Evolutionary conservation across 1,140 invertebrate genomes (phyloP), one percentile per base, ranked within the genome.

Genomic region (Melipona quadrifasciata): DNA sequence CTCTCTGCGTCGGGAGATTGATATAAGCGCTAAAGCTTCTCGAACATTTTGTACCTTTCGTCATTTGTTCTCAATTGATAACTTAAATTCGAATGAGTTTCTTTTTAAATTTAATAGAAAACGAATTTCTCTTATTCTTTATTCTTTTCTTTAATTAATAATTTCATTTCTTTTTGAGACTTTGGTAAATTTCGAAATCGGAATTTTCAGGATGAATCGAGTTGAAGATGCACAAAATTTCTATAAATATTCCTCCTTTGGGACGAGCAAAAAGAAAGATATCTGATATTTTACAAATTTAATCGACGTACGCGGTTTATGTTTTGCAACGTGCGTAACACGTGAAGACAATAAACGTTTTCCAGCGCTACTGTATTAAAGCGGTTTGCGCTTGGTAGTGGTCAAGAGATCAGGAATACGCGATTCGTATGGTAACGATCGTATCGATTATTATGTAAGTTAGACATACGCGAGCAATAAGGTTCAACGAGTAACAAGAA

Each of bases 361-460:
- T 47, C 53, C 8, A 58, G 8, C 27, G 34, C 14, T 57, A 55
- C 51, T 27, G 12, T 34, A 65, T 76, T 82, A 76, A 72, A n/a
- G 34, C 5, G 31, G 14, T n/a, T 31, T 34, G 65, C 55, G 71
- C 39, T 53, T 8, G 75, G 17, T 47, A 68, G 47, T 47, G 72
- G 67, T 61, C 67, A 67, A 84, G 71, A 27, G 27, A 84, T 76
- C 84, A 39, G 80, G 21, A 61, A 75, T 68, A 81, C 70, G 67
- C 47, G 79, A 72, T 75, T 75, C 47, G 24, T 82, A 67, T 51
- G 65, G 80, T 82, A n/a, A 82, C 67, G 80, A 85, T 76, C 80
- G 55, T 82, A 82, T 82, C 80, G 55, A 85, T 82, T 85, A 85
- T 85, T 85, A 82, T 75, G 57, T 85, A 85, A 85, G 84, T 68